Conservation (phyloP, 92 coral and sea anemone genomes). For the Meandrina meandrites region DNA sequence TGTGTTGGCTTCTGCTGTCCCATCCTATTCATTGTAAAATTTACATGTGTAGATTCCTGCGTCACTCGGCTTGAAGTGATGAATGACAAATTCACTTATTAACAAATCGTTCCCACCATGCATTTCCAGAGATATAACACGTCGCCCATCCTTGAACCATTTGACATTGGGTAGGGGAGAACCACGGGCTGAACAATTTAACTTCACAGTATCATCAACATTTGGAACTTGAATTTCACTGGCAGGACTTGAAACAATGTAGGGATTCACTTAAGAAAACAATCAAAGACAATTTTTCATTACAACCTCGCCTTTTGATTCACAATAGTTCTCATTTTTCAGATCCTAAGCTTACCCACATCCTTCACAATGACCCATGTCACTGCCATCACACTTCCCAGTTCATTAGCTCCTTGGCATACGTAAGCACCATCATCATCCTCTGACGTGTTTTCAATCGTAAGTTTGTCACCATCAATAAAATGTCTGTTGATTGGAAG, state of each 20-base stretch:
- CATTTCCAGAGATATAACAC: neutral
- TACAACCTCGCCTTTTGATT: too few relatives aligned
- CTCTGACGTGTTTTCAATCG: neutral
- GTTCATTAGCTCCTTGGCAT: neutral
- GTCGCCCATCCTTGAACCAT: neutral
- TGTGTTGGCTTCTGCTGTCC: neutral
- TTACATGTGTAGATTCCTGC: neutral
- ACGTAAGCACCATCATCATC: neutral
- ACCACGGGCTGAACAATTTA: neutral
- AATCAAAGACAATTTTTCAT: neutral
- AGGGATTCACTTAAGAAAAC: neutral
- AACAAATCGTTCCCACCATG: neutral
- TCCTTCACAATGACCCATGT: neutral
- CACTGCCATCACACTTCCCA: neutral
- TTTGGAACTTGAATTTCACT: neutral
- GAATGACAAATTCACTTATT: neutral
- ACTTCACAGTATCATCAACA: neutral
- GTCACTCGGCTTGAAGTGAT: constrained; percentile 1
- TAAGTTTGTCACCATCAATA: neutral
- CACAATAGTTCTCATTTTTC: too few relatives aligned
- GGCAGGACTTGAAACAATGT: neutral
- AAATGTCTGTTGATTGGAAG: neutral
- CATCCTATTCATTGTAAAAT: neutral
- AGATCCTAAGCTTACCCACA: neutral
- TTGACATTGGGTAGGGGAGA: neutral